Evolutionary conservation across 2,113 vertebrate genomes (phyloP).

Genomic region (Microcebus murinus): DNA sequence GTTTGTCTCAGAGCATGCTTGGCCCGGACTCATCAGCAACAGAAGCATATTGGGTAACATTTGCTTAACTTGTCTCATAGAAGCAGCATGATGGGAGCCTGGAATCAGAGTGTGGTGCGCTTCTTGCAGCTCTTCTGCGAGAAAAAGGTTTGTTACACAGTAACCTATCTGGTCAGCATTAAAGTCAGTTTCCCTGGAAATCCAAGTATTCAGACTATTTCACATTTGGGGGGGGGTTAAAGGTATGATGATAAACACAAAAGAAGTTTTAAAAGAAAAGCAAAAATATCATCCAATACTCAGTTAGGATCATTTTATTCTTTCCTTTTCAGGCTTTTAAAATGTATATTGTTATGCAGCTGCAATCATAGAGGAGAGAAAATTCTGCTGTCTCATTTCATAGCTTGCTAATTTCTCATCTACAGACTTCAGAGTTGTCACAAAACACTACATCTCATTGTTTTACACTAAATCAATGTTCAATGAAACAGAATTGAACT

Average conservation of each 20-base stretch:
- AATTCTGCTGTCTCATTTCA: neutral
- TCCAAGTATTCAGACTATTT: neutral
- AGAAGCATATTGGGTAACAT: neutral
- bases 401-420: neutral
- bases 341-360: neutral
- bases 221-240: neutral
- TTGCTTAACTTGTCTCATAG: conserved; percentile 1
- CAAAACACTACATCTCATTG: neutral
- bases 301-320: neutral
- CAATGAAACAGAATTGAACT: neutral
- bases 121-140: neutral
- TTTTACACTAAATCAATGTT: neutral
- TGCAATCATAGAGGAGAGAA: neutral
- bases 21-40: neutral
- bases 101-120: neutral
- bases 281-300: neutral
- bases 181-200: neutral
- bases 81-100: neutral
- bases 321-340: conserved; percentile 29
- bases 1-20: neutral
- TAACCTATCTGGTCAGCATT: neutral
- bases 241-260: neutral
- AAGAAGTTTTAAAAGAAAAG: conserved; percentile 5
- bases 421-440: neutral
- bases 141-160: neutral